Percentiles rank a stretch among this genome's conserved stretches.
These are phyloP conservation scores for Eucidaris tribuloides DNA, from an alignment of 35 echinoderm and acorn worm genomes.

Conservation along the genomic window DNA sequence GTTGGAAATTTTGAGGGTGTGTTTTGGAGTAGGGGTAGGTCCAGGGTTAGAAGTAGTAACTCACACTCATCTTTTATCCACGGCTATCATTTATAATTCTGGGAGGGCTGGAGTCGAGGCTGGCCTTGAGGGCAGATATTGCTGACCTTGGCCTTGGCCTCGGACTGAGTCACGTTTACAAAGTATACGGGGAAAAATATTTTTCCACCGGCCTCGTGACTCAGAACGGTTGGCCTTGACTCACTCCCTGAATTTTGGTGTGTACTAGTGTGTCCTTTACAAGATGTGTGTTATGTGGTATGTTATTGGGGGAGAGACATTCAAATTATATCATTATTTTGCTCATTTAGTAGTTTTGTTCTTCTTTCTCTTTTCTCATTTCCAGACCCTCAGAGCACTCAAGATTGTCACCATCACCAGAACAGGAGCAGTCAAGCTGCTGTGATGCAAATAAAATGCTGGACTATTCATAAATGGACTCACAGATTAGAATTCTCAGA, in stretches of 20 bases:
- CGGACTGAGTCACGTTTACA: no score
- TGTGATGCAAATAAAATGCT: no score
- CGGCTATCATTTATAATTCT: no score
- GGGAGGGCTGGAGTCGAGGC: no score
- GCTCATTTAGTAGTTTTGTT: background rate
- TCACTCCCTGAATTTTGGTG: background rate
- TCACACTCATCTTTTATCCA: no score
- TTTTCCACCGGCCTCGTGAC: background rate
- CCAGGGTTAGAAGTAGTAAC: no score
- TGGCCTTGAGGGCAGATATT: no score
- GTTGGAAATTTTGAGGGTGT: no score
- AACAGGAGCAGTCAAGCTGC: conserved; percentile 34
- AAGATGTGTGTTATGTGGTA: background rate
- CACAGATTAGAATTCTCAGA: no score
- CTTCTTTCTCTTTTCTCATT: background rate
- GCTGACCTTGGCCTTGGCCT: no score
- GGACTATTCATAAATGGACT: no score
- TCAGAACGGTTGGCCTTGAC: background rate
- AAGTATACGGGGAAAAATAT: background rate
- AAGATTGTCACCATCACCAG: conserved; percentile 34
- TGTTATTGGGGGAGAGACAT: background rate
- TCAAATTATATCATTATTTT: background rate
- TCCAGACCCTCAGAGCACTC: conserved; percentile 25
- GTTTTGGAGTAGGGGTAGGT: no score
- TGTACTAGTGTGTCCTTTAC: background rate